phyloP scores from a whole-genome alignment of 2,888 invertebrate species.

The Phania funesta region DNA sequence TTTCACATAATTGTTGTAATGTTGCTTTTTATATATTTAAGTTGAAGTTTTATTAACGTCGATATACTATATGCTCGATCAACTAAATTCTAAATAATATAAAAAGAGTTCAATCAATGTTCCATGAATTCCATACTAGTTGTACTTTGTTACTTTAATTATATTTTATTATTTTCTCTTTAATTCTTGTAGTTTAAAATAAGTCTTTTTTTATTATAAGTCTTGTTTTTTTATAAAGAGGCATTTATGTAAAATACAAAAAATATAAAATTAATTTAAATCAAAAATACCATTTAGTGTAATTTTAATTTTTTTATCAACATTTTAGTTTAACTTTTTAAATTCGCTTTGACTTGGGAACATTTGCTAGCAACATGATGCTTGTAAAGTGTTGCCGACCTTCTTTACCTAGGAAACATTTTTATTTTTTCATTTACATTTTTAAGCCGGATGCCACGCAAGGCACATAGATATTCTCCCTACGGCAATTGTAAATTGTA shows the following conservation, averaged over 20 bases:
- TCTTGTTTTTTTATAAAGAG: slow-evolving; percentile 22
- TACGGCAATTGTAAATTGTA: too few relatives aligned
- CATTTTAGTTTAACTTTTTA: background rate
- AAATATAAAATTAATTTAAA: slow-evolving; percentile 11
- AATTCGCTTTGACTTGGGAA: background rate
- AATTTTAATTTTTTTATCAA: background rate
- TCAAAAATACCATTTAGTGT: background rate
- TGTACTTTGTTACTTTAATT: background rate
- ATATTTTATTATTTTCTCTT: background rate
- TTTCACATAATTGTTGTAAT: slow-evolving; percentile 12
- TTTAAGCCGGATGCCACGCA: too few relatives aligned
- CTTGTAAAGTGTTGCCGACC: background rate
- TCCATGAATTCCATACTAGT: slow-evolving; percentile 29
- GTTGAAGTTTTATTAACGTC: background rate
- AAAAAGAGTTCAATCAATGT: slow-evolving; percentile 2
- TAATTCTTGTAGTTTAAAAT: background rate
- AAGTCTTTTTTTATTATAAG: slow-evolving; percentile 13
- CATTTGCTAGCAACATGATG: background rate
- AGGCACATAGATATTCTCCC: too few relatives aligned
- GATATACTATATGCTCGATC: background rate
- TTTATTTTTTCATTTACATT: too few relatives aligned
- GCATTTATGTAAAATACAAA: slow-evolving; percentile 45
- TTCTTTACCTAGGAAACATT: too few relatives aligned
- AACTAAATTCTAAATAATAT: background rate
- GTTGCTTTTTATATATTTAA: background rate